phyloP scores from a whole-genome alignment of 2,888 invertebrate species.

The Callyntrura guangdongensis region DNA sequence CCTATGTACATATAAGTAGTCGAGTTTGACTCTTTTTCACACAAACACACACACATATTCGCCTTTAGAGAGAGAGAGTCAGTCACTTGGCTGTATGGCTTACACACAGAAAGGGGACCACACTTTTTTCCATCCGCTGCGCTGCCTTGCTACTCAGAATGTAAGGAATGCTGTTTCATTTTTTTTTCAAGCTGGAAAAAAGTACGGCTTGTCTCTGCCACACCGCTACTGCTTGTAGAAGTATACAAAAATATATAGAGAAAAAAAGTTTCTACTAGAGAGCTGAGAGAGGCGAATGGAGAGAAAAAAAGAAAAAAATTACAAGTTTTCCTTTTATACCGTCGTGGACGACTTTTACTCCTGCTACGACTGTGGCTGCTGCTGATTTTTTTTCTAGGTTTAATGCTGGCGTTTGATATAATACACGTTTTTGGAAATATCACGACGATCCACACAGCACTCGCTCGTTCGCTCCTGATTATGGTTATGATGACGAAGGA shows the following conservation, averaged over 20 bases:
- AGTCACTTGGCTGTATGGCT: slow-evolving; percentile 39
- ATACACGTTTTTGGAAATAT: neutral
- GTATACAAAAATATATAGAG: too few relatives aligned
- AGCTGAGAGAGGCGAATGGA: neutral
- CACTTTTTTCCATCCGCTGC: slow-evolving; percentile 10
- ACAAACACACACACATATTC: neutral
- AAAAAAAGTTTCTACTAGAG: neutral
- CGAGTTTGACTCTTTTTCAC: slow-evolving; percentile 17
- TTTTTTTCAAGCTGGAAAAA: neutral
- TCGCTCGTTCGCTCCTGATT: slow-evolving; percentile 12
- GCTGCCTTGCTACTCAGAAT: neutral
- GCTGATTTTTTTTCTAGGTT: neutral
- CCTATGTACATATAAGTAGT: neutral
- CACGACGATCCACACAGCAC: neutral
- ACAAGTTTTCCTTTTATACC: slow-evolving; percentile 25
- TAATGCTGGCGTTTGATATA: neutral
- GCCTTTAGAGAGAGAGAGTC: too few relatives aligned
- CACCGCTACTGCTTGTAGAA: neutral
- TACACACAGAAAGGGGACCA: neutral
- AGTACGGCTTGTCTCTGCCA: slow-evolving; percentile 2
- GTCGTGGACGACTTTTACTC: neutral
- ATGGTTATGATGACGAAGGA: neutral
- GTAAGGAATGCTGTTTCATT: slow-evolving; percentile 21
- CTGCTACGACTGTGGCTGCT: neutral
- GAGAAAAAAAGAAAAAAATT: neutral